Conservation (phyloP, 2,888 invertebrate species). For the Hermaeophaga mercurialis region DNA sequence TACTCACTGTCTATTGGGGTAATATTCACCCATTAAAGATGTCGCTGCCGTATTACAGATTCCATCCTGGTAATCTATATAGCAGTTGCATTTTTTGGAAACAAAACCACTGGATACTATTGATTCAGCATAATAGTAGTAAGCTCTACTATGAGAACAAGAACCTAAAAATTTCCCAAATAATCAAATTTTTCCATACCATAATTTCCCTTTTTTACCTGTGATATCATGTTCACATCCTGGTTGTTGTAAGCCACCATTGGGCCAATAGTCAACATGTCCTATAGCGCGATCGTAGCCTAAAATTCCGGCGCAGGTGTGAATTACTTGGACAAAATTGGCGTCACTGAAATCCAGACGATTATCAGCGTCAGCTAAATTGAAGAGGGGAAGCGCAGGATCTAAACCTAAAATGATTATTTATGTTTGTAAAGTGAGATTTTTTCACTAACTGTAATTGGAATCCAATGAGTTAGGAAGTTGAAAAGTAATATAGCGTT, state of each 20-base stretch:
- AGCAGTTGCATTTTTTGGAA: conserved; percentile 26
- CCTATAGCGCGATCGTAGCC: conserved; percentile 43
- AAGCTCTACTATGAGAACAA: conserved; percentile 58
- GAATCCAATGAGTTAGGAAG: no score
- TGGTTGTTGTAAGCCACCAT: conserved; percentile 48
- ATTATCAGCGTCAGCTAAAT: conserved; percentile 35
- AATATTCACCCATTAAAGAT: background rate
- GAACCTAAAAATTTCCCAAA: conserved; percentile 40
- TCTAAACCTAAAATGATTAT: conserved; percentile 47
- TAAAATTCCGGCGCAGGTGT: conserved; percentile 41
- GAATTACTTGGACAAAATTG: conserved; percentile 49
- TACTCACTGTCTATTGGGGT: background rate
- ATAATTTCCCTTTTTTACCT: no score
- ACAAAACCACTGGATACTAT: conserved; percentile 40
- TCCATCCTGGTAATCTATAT: background rate
- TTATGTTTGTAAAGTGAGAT: no score
- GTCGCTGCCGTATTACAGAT: background rate
- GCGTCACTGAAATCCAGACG: conserved; percentile 49
- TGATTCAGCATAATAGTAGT: conserved; percentile 57
- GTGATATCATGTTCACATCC: conserved; percentile 47
- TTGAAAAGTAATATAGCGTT: no score
- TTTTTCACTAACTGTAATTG: no score
- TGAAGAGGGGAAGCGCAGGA: conserved; percentile 47
- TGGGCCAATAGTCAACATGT: conserved; percentile 50
- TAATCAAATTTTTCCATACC: no score